Percentiles rank a stretch among this genome's conserved stretches.
Conservation (phyloP, 2,888 invertebrate species). For the Andrena flavipes region DNA sequence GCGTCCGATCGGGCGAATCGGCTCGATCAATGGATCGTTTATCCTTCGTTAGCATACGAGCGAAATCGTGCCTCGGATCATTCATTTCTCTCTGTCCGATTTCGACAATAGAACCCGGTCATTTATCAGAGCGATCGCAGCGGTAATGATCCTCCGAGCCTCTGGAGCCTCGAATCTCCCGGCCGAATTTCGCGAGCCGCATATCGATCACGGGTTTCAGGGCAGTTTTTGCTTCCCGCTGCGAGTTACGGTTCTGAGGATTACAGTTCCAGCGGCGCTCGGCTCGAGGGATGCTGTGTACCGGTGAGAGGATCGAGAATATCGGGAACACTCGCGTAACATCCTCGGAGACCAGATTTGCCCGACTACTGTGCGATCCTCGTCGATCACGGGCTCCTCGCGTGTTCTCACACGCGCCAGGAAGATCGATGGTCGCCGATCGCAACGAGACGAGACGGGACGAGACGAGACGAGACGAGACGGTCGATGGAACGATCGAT, state of each 20-base stretch:
- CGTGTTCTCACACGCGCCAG: slow-evolving; percentile 57
- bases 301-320: neutral
- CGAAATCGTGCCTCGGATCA: neutral
- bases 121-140: neutral
- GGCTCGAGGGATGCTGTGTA: neutral
- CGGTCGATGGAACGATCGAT: slow-evolving; percentile 60
- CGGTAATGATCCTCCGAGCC: neutral
- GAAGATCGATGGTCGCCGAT: slow-evolving; percentile 50
- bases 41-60: neutral
- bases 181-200: neutral
- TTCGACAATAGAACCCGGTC: neutral
- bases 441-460: slow-evolving; percentile 55
- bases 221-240: slow-evolving; percentile 3
- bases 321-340: no score
- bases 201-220: neutral
- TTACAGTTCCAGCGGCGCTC: neutral
- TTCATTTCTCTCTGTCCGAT: slow-evolving; percentile 29
- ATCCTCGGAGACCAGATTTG: neutral
- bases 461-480: slow-evolving; percentile 26
- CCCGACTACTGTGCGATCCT: slow-evolving; percentile 7
- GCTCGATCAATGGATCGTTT: slow-evolving; percentile 27
- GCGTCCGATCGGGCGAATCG: slow-evolving; percentile 24
- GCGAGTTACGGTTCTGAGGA: neutral
- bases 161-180: neutral
- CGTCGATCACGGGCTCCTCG: neutral